Evolutionary conservation across 37 sponge, comb jelly and placozoan genomes (phyloP), one percentile per base, ranked within the genome.

Genomic region (Chondrilla cf. caribensis): DNA sequence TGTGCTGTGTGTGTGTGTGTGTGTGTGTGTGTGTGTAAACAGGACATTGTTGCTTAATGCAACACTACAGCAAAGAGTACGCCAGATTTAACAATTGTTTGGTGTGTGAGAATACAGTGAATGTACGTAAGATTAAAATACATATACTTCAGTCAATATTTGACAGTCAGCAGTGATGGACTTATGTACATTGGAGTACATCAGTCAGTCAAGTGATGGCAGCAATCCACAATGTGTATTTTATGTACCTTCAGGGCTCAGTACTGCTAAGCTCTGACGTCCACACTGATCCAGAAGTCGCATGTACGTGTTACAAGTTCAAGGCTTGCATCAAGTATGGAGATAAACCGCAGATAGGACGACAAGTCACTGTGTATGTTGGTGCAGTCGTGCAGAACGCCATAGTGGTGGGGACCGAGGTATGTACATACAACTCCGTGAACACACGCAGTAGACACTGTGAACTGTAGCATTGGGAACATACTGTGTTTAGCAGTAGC

Each of bases 321-420:
- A 86, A 83, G 39, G 96, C 93, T 3, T 75, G 88, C 11, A 78
- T 96, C 76, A 76, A 84, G 8, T 68, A 83, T 1, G 42, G 79
- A 9, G 81, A 77, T 4, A 79, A 82, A 26, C 70, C 90, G 19
- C 85, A 82, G 75, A 86, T 67, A 58, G 90, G 93, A 7, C 79
- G 81, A 41, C 93, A 95, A 77, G 90, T 82, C 31, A 92, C 95
- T 0, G 75, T 97, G n/a, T 93, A 88, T 41, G 79, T 94, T 14
- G 83, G 87, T 39, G 72, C 87, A 47, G 81, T 72, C 54, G 89
- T 89, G 86, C 97, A 97, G 80, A 94, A 84, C 84, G 97, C 93
- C 25, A 58, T 58, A 29, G 64, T 97, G 22, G 64, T 58, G 7
- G 60, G 85, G 32, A 78, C 90, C 37, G 79, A 80, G 21, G 89